Evolutionary conservation across 2,113 vertebrate species (phyloP).

Genomic region (Neopipo cinnamomea): DNA sequence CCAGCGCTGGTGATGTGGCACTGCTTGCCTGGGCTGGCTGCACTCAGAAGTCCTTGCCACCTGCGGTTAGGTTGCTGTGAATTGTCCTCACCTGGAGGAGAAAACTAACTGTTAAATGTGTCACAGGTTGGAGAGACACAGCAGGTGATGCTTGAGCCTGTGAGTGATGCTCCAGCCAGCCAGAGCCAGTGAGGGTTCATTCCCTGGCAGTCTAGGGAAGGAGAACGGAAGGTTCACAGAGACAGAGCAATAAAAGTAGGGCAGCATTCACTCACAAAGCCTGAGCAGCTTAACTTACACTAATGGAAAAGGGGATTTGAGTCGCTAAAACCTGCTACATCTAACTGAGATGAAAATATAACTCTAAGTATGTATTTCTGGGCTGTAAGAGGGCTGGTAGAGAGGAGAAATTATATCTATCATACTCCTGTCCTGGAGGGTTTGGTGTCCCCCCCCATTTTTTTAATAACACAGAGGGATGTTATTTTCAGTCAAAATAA

Average conservation of each 20-base stretch:
- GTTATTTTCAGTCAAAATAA: neutral
- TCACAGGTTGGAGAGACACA: neutral
- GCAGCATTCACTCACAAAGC: neutral
- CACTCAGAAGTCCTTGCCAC: neutral
- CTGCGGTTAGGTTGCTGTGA: neutral
- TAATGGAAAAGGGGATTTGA: slow-evolving; percentile 19
- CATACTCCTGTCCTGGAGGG: neutral
- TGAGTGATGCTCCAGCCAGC: neutral
- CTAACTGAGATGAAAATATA: neutral
- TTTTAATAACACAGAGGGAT: neutral
- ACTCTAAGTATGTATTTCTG: neutral
- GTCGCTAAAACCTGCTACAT: neutral
- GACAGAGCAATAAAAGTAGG: neutral
- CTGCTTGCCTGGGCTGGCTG: neutral
- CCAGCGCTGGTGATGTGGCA: accelerated
- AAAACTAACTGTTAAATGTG: neutral
- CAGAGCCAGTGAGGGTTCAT: neutral
- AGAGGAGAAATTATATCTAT: neutral
- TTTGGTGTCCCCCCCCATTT: neutral
- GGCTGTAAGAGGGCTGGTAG: neutral
- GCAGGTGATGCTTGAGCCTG: neutral
- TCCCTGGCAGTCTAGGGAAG: neutral
- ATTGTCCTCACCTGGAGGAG: neutral
- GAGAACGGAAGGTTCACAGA: neutral
- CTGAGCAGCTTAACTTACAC: neutral